Conservation (phyloP, 2,113 vertebrate species). For the Cyanoramphus novaezelandiae region DNA sequence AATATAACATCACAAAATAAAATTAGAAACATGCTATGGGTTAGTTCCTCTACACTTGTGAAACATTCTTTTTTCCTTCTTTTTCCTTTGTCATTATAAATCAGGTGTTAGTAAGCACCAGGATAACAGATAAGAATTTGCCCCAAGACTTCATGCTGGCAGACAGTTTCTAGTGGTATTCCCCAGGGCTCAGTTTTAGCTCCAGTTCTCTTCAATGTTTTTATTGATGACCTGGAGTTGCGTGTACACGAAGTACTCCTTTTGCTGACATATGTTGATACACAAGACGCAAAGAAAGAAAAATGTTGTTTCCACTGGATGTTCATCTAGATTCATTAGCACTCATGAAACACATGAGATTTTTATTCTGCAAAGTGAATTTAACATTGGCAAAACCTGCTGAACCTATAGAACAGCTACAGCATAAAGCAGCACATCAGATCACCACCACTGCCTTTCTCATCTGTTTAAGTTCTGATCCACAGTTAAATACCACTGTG, state of each 20-base stretch:
- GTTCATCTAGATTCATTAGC: not conserved
- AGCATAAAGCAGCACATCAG: not conserved
- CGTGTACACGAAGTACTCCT: not conserved
- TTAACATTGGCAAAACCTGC: not conserved
- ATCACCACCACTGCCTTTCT: not conserved
- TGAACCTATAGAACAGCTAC: not conserved
- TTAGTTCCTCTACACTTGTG: not conserved
- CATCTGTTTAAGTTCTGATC: not conserved
- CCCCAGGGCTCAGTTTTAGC: not conserved
- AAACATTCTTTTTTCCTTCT: not conserved
- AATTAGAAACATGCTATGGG: rapidly evolving
- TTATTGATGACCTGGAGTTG: not conserved
- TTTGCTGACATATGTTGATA: not conserved
- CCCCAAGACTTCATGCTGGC: not conserved
- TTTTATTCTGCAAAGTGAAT: not conserved
- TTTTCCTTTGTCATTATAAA: not conserved
- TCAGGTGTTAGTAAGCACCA: not conserved
- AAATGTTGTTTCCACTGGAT: not conserved
- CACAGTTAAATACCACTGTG: not conserved
- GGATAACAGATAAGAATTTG: not conserved
- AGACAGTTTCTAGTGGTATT: not conserved
- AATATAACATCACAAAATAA: not conserved
- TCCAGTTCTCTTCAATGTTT: not conserved
- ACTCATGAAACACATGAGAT: not conserved
- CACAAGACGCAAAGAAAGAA: not conserved